Conservation (phyloP, 2,888 invertebrate species). For the Tricholauxania praeusta region DNA sequence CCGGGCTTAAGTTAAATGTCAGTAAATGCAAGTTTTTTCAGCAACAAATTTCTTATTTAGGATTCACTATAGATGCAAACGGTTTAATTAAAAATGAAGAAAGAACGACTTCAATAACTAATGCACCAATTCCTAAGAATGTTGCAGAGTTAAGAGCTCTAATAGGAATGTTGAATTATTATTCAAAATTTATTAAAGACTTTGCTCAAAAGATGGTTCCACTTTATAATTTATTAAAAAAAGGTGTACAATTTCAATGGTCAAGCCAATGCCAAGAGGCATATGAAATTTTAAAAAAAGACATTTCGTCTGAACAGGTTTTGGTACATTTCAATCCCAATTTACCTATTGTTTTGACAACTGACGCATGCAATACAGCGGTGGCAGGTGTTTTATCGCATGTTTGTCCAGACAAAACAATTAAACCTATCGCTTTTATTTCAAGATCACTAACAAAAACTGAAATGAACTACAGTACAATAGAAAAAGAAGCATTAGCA, state of each 20-base stretch:
- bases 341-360: conserved; percentile 45
- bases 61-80: conserved; percentile 49
- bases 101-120: conserved; percentile 51
- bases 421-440: conserved; percentile 44
- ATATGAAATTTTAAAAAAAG: conserved; percentile 53
- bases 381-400: conserved; percentile 45
- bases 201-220: conserved; percentile 37
- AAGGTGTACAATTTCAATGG: conserved; percentile 51
- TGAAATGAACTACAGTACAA: conserved; percentile 43
- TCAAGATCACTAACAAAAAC: conserved; percentile 42
- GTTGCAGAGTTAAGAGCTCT: too few species aligned
- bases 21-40: conserved; percentile 37
- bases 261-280: conserved; percentile 46
- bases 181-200: conserved; percentile 42
- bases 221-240: conserved; percentile 44
- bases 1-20: conserved; percentile 25
- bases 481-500: conserved; percentile 42
- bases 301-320: conserved; percentile 28
- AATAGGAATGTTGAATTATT: too few species aligned
- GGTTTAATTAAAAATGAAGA: conserved; percentile 39
- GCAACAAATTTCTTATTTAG: conserved; percentile 37
- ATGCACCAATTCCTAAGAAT: conserved; percentile 45
- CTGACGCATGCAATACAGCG: conserved; percentile 47
- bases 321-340: conserved; percentile 46
- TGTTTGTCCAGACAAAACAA: conserved; percentile 24